Conservation (phyloP, 2,113 vertebrate species). For the Stigmatopora nigra region DNA sequence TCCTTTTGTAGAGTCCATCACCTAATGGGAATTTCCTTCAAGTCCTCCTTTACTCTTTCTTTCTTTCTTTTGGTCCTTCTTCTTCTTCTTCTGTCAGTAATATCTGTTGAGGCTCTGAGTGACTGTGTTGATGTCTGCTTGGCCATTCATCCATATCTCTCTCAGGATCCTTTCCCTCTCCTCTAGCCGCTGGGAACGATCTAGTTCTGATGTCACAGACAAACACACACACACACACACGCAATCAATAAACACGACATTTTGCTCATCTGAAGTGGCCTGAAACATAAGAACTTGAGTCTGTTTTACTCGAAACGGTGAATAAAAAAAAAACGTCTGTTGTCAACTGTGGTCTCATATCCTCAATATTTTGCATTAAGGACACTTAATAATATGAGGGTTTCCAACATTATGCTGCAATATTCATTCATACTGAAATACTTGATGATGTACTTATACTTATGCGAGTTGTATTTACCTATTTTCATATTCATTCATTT, state of each 20-base stretch:
- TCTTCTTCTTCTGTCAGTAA: constrained; percentile 63
- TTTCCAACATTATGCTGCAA: too few relatives aligned
- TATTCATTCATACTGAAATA: too few relatives aligned
- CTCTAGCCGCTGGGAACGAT: constrained; percentile 79
- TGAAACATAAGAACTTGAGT: too few relatives aligned
- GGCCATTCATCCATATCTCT: constrained; percentile 90
- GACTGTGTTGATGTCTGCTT: constrained; percentile 78
- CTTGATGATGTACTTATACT: too few relatives aligned
- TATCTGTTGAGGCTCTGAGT: constrained; percentile 84
- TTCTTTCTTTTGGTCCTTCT: background rate
- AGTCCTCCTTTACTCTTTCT: background rate
- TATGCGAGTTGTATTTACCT: too few relatives aligned
- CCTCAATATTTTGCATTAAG: too few relatives aligned
- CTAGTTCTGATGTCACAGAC: constrained; percentile 66
- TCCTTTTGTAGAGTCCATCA: background rate
- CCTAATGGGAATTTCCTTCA: background rate
- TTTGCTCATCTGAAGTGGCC: too few relatives aligned
- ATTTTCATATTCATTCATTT: too few relatives aligned
- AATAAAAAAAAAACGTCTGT: background rate
- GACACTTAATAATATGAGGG: too few relatives aligned
- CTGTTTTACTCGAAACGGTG: too few relatives aligned
- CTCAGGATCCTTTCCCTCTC: constrained; percentile 82
- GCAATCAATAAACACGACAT: background rate
- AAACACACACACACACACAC: constrained; percentile 4
- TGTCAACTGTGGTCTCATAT: too few relatives aligned